Evolutionary conservation across 2,113 vertebrate species (phyloP), one percentile per base, ranked within the genome.

Genomic region (Spilogale gracilis): DNA sequence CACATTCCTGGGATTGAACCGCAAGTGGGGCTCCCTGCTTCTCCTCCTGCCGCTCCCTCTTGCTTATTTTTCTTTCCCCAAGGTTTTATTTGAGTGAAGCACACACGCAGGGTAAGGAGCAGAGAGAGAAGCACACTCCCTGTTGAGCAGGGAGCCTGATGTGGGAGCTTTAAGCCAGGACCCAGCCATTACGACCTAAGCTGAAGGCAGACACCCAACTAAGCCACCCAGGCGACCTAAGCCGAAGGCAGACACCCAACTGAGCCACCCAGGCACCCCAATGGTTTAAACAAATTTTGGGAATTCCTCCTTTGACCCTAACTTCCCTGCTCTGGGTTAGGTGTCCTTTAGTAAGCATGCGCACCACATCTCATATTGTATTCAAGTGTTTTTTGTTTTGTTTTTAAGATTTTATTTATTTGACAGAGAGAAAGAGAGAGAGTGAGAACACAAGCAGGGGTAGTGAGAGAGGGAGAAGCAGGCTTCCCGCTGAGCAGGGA

Each of bases 171-270:
- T 6, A 67, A n/a, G 30, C 65, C 30, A n/a, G 30, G 14, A 17
- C 30, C 1, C 14, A 7, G 3, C 12, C 12, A 67, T n/a, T 7
- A n/a, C 0, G 13, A 1, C 65, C 65, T 67, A 6, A n/a, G 30
- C 30, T 67, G 65, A 67, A n/a, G 65, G 65, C 30, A 67, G 65
- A 17, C 13, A 7, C 30, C 30, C 6, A 32, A 7, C 14, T n/a
- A 30, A 67, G 65, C 65, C 65, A n/a, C 65, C 65, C 30, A 63
- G 61, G 21, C 2, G 13, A 1, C 65, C 65, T 67, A 6, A n/a
- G 30, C 30, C 32, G 65, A 67, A n/a, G 65, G 65, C 30, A 67
- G 65, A 17, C 13, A 7, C 30, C 30, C 6, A 32, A 7, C 14
- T n/a, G 65, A 67, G 65, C 65, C 65, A n/a, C 65, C 65, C 30